phyloP scores from a whole-genome alignment of 2,888 invertebrate genomes.

The Melanostoma mellinum region DNA sequence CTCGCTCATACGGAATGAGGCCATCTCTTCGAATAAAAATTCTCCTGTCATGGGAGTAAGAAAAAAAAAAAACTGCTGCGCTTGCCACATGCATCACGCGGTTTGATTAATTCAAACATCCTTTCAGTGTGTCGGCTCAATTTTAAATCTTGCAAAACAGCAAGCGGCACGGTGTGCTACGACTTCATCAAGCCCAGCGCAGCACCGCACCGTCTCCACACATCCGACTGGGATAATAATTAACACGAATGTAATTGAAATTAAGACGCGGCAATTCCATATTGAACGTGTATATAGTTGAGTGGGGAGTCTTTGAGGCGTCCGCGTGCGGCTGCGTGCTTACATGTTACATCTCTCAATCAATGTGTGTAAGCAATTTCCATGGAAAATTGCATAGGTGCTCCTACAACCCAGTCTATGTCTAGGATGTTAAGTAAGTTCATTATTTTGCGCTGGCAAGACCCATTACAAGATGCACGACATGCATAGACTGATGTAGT shows the following conservation, averaged over 20 bases:
- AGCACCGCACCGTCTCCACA: slow-evolving; percentile 6
- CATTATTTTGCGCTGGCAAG: slow-evolving; percentile 57
- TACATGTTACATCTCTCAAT: neutral
- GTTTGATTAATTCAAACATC: slow-evolving; percentile 62
- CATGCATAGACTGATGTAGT: slow-evolving; percentile 48
- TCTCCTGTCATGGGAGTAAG: slow-evolving; percentile 22
- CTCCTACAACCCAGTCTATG: slow-evolving; percentile 24
- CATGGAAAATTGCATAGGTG: slow-evolving; percentile 37
- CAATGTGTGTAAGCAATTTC: slow-evolving; percentile 49
- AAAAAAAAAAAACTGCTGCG: slow-evolving; percentile 29
- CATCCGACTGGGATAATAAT: slow-evolving; percentile 59
- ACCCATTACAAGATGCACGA: slow-evolving; percentile 67
- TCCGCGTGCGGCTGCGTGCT: slow-evolving; percentile 48
- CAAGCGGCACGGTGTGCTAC: slow-evolving; percentile 28
- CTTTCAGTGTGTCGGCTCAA: slow-evolving; percentile 55
- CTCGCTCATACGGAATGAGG: slow-evolving; percentile 61
- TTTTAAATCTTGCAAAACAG: slow-evolving; percentile 41
- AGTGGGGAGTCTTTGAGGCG: slow-evolving; percentile 35
- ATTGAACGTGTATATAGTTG: slow-evolving; percentile 29
- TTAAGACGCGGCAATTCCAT: slow-evolving; percentile 51
- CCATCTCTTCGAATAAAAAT: slow-evolving; percentile 38
- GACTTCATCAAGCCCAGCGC: slow-evolving; percentile 51
- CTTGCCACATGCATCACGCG: slow-evolving; percentile 45
- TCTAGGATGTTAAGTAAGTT: slow-evolving; percentile 44
- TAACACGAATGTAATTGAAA: slow-evolving; percentile 66